Evolutionary conservation across 1,140 invertebrate species (phyloP), one percentile per base, ranked within the genome.

Genomic region (Diabrotica virgifera): DNA sequence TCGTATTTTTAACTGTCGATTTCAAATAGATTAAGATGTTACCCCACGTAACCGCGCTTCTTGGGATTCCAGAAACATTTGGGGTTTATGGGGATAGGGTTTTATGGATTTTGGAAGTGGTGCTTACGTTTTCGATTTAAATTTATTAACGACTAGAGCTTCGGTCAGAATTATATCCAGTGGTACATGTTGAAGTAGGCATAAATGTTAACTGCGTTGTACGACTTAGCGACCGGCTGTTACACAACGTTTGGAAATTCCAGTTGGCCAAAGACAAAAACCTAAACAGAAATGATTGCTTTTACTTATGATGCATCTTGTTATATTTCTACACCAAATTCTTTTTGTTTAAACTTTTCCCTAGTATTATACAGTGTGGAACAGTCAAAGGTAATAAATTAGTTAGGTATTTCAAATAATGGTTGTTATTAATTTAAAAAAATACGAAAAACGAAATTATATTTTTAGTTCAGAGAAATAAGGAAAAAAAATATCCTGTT

Each of bases 1-100:
- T n/a, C n/a, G n/a, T 46, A 10, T 46, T 46, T 46, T 46, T n/a
- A 5, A 46, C 40, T 46, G 40, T 46, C 8, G 40, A 8, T 46
- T 46, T 46, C 40, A 46, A 46, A 46, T 46, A 46, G 40, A 46
- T 46, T 46, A 46, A 46, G 40, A 46, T 46, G 40, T 46, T 46
- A 46, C n/a, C 40, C 40, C 40, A 46, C 40, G 40, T 46, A 46
- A 46, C 40, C 40, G n/a, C 40, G n/a, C n/a, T 46, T n/a, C 40
- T 46, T 46, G 40, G 40, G n/a, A 10, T 10, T 46, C 40, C 40
- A 10, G 40, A 46, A 46, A 46, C 40, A 46, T 46, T 46, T 46
- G 40, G 40, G 40, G 40, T 46, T 46, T 46, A 46, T 46, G 40
- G 40, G 40, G 40, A 46, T 46, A n/a, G n/a, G 40, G 40, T 46